phyloP scores from a whole-genome alignment of 2,797 vertebrate genomes.

The Chaenodraco wilsoni region DNA sequence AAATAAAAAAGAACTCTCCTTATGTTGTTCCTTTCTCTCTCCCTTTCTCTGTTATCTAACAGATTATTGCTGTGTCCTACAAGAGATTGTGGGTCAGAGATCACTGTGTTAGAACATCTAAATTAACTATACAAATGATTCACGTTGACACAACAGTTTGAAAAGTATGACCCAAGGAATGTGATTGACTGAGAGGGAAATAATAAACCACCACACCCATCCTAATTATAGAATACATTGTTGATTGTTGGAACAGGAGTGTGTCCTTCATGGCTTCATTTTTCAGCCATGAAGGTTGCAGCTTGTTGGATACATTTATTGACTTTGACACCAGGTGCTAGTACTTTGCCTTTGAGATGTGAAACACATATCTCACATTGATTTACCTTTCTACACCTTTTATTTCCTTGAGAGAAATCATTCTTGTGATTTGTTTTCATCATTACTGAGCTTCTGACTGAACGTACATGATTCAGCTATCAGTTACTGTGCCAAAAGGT shows the following conservation, averaged over 20 bases:
- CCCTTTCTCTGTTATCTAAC: too few species aligned
- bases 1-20: too few species aligned
- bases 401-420: neutral
- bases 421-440: conserved; percentile 8
- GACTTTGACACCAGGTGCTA: neutral
- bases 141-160: neutral
- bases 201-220: neutral
- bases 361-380: neutral
- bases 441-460: neutral
- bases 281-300: too few species aligned
- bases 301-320: neutral
- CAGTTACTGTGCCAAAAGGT: conserved; percentile 30
- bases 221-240: too few species aligned
- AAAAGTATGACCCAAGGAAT: neutral
- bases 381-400: conserved; percentile 10
- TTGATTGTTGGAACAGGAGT: too few species aligned
- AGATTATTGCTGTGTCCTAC: too few species aligned
- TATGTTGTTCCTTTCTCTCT: too few species aligned
- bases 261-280: too few species aligned
- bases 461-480: conserved; percentile 32
- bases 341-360: neutral
- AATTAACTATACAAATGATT: too few species aligned
- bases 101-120: neutral
- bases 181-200: neutral
- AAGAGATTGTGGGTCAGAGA: too few species aligned